A percentile compares a stretch with the other conserved stretches of the same genome.
Evolutionary conservation across 2,113 vertebrate genomes (phyloP).

Genomic region (Lipotes vexillifer): DNA sequence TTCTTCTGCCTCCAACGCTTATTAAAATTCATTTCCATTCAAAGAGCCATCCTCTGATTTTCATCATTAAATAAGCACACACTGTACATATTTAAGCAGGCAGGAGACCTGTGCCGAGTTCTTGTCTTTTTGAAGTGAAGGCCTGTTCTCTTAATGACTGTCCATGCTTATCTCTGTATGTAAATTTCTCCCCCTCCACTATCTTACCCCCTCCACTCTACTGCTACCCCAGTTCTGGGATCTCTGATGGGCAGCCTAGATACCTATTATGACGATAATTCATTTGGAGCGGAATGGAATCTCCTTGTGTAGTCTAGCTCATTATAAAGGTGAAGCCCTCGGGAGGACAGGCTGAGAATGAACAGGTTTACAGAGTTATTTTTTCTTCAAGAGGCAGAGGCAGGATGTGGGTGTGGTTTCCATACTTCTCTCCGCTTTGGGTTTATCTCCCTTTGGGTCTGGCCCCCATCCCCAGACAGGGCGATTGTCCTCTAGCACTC

Average conservation of each 20-base stretch:
- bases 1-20: slow-evolving; percentile 46
- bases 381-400: slow-evolving; percentile 24
- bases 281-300: slow-evolving; percentile 77
- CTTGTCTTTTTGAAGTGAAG: slow-evolving; percentile 70
- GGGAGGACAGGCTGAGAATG: slow-evolving; percentile 79
- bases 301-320: slow-evolving; percentile 78
- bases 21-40: slow-evolving; percentile 76
- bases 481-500: not conserved
- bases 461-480: not conserved
- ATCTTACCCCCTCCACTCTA: not conserved
- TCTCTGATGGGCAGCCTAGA: slow-evolving; percentile 68
- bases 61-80: slow-evolving; percentile 70
- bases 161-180: slow-evolving; percentile 65
- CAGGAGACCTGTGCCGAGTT: slow-evolving; percentile 55
- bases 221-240: slow-evolving; percentile 38
- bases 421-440: not conserved
- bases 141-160: slow-evolving; percentile 70
- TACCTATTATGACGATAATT: slow-evolving; percentile 76
- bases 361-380: slow-evolving; percentile 77
- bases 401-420: not conserved
- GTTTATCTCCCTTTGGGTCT: not conserved
- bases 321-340: slow-evolving; percentile 81
- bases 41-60: slow-evolving; percentile 65
- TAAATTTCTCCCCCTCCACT: slow-evolving; percentile 35
- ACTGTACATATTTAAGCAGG: slow-evolving; percentile 64